These are phyloP conservation scores for Scaptomyza polygonia DNA, from an alignment of 2,888 invertebrate genomes.

Conservation along the genomic window DNA sequence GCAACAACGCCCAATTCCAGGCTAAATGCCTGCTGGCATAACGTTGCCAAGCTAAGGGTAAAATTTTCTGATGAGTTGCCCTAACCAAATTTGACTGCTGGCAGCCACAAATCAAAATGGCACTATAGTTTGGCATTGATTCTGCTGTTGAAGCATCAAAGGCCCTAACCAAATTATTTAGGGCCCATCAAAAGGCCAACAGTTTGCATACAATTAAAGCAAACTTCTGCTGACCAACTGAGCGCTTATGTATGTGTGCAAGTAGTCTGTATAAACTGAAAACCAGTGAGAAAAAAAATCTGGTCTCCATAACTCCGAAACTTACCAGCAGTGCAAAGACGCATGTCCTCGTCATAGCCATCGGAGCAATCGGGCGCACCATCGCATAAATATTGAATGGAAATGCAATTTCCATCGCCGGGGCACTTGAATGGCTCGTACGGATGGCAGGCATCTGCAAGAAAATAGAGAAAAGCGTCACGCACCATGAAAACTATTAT, in stretches of 20 bases:
- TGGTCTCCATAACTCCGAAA: slow-evolving; percentile 1
- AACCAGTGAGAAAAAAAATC: slow-evolving; percentile 3
- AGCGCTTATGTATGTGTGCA: background rate
- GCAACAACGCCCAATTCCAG: slow-evolving; percentile 22
- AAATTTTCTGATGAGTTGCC: slow-evolving; percentile 5
- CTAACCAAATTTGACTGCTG: slow-evolving; percentile 19
- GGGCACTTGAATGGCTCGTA: slow-evolving; percentile 99
- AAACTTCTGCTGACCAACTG: slow-evolving; percentile 11
- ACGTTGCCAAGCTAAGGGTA: slow-evolving; percentile 6
- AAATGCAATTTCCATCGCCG: slow-evolving; percentile 96
- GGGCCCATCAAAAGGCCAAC: slow-evolving; percentile 4
- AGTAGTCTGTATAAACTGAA: slow-evolving; percentile 6
- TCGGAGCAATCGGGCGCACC: slow-evolving; percentile 97
- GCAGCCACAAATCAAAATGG: slow-evolving; percentile 37
- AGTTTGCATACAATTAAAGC: slow-evolving; percentile 31
- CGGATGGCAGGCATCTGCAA: slow-evolving; percentile 92
- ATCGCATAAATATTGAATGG: slow-evolving; percentile 97
- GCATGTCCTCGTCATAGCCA: slow-evolving; percentile 97
- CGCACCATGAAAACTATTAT: slow-evolving; percentile 5
- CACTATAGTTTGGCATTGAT: slow-evolving; percentile 27
- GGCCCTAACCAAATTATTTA: slow-evolving; percentile 21
- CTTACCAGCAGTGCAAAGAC: slow-evolving; percentile 96
- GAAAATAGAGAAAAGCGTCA: slow-evolving; percentile 6
- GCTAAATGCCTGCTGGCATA: slow-evolving; percentile 27
- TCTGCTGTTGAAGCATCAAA: slow-evolving; percentile 24